These are phyloP conservation scores for Lordiphosa fenestrarum DNA, from an alignment of 2,888 invertebrate species.

Conservation along the genomic window DNA sequence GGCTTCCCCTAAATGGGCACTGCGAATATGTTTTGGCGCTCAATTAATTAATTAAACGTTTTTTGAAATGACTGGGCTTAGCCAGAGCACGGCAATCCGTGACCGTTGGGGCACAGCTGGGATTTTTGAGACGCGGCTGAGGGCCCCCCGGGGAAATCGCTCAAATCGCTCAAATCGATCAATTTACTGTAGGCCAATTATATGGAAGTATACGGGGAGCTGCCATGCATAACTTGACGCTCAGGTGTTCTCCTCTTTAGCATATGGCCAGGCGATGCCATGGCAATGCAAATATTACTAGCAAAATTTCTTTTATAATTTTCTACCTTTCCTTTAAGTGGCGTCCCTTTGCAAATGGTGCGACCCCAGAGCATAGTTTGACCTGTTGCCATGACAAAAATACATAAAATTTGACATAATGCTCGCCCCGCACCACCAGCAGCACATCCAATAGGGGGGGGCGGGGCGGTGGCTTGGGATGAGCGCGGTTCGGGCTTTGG, in stretches of 20 bases:
- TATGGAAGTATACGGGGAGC: no score
- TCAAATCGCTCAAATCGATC: no score
- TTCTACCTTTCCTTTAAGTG: neutral
- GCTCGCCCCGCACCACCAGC: slow-evolving; percentile 2
- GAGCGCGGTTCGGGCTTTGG: neutral
- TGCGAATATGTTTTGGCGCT: slow-evolving; percentile 8
- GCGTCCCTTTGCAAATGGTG: slow-evolving; percentile 8
- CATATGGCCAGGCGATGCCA: neutral
- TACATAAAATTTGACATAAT: slow-evolving; percentile 58
- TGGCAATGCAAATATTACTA: neutral
- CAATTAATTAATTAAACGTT: slow-evolving; percentile 37
- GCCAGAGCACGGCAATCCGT: slow-evolving; percentile 21
- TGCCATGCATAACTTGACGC: neutral
- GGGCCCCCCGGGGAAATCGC: no score
- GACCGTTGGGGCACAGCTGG: slow-evolving; percentile 13
- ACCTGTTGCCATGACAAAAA: slow-evolving; percentile 56
- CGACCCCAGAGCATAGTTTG: slow-evolving; percentile 21
- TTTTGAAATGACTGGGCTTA: slow-evolving; percentile 29
- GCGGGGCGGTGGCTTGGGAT: no score
- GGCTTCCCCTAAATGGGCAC: neutral
- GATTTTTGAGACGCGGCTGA: slow-evolving; percentile 1
- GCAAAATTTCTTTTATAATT: no score
- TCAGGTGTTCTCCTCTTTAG: neutral
- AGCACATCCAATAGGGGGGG: neutral
- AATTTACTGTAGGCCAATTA: no score